Base-by-base conservation (phyloP, 2,888 invertebrate genomes). In the Clostera curtula region DNA sequence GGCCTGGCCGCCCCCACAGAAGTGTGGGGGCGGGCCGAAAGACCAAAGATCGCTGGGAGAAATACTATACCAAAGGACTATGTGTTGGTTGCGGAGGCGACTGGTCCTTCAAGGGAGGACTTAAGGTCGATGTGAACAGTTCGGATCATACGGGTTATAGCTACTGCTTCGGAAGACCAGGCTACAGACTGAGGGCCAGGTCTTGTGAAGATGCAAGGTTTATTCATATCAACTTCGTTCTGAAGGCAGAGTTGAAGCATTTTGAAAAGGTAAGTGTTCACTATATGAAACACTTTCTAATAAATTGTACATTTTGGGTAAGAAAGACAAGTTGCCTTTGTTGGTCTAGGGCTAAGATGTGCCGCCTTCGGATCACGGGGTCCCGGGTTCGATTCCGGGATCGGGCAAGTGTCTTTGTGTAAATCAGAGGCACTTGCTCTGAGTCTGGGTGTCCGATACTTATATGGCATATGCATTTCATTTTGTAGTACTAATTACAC, bases 181-280 rank as follows among this genome's bases (percentile, higher is more conserved):
- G 82, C 17, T 75, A 62, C 19, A 59, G 82, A 38, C 53, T 71
- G 27, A 73, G 64, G 34, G 60, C 80, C 18, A 68, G 80, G 29
- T 85, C 80, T 33, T 74, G 84, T 45, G 88, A 88, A 44, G 89
- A 89, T 52, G 88, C 89, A 5, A 75, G 89, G 41, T 90, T 87
- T 62, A 80, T 90, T 49, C 87, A 88, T 57, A 80, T 90, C 53
- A 89, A 88, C 62, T 87, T 82, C 59, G 70, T 85, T 35, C 79
- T 91, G 41, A 73, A 89, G 51, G 86, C 86, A 5, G 86, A 89
- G 51, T 84, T 90, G 39, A 75, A 67, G 34, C 79, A 84, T 57
- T 90, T 91, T 60, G 90, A 90, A 68, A 83, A 88, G 89, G 90
- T 90, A 69, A 80, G 79, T 64, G 17, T n/a, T 25, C n/a, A n/a